Evolutionary conservation across 1,140 invertebrate genomes (phyloP).

Genomic region (Panagrolaimus sp.): DNA sequence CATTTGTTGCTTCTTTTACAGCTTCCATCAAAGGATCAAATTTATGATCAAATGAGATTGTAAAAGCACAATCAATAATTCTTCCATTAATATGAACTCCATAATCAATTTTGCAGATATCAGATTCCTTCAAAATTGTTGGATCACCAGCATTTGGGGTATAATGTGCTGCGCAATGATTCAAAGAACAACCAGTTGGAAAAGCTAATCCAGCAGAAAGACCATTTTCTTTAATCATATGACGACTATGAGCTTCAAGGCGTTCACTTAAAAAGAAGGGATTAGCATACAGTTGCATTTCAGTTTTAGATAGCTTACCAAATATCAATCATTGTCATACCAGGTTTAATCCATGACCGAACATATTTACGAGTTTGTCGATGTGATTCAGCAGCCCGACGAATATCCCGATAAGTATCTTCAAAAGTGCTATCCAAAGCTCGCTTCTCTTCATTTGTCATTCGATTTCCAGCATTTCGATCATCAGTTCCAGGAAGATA

Average conservation of each 20-base stretch:
- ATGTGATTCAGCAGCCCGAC: slow-evolving; percentile 92
- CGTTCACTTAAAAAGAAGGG: slow-evolving; percentile 69
- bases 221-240: slow-evolving; percentile 87
- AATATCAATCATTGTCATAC: slow-evolving; percentile 98
- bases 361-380: slow-evolving; percentile 85
- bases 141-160: slow-evolving; percentile 97
- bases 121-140: slow-evolving; percentile 87
- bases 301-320: slow-evolving; percentile 65
- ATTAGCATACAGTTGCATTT: not conserved
- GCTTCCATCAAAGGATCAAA: slow-evolving; percentile 92
- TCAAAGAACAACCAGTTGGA: slow-evolving; percentile 94
- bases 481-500: slow-evolving; percentile 46
- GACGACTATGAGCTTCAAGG: slow-evolving; percentile 81
- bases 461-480: slow-evolving; percentile 50
- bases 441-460: slow-evolving; percentile 79
- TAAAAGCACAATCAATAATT: slow-evolving; percentile 98
- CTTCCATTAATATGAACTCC: slow-evolving; percentile 96
- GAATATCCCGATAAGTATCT: slow-evolving; percentile 86
- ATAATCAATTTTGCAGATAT: slow-evolving; percentile 99
- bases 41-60: slow-evolving; percentile 88
- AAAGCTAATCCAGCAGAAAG: slow-evolving; percentile 93
- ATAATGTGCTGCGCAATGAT: slow-evolving; percentile 98
- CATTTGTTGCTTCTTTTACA: slow-evolving; percentile 93
- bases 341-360: slow-evolving; percentile 83
- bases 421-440: slow-evolving; percentile 62